phyloP scores from a whole-genome alignment of 2,113 vertebrate genomes.

The Eretmochelys imbricata region DNA sequence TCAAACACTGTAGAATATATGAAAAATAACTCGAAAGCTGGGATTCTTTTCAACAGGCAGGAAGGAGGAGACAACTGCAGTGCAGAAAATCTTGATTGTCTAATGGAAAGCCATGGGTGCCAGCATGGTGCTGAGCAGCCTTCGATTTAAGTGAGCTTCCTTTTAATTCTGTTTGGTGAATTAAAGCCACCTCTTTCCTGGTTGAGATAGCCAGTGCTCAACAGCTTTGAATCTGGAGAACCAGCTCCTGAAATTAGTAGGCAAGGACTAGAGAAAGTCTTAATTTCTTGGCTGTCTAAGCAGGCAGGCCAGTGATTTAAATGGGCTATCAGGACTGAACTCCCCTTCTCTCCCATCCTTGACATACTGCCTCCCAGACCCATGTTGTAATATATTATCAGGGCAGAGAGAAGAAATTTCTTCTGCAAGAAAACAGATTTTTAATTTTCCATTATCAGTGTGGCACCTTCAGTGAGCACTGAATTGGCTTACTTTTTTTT shows the following conservation, averaged over 20 bases:
- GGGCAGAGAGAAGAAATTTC: background rate
- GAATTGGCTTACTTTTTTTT: background rate
- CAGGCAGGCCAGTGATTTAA: background rate
- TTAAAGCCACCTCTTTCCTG: background rate
- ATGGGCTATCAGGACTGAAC: background rate
- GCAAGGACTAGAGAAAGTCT: background rate
- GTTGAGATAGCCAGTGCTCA: background rate
- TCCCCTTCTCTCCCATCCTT: background rate
- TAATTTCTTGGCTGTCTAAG: background rate
- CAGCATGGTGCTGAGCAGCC: background rate
- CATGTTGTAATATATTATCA: background rate
- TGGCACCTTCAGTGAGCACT: background rate
- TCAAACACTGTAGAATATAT: background rate
- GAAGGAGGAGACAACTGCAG: background rate
- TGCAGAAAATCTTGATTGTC: background rate
- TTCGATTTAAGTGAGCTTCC: background rate
- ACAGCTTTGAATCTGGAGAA: background rate
- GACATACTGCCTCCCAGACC: background rate
- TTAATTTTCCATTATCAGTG: background rate
- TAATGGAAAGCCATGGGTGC: background rate
- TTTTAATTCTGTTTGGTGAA: background rate
- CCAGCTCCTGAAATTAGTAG: background rate
- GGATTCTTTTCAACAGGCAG: background rate
- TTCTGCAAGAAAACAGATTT: background rate
- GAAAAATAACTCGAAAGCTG: background rate